Evolutionary conservation across 2,888 invertebrate species (phyloP), one percentile per base, ranked within the genome.

Genomic region (Cephus sareptanus): DNA sequence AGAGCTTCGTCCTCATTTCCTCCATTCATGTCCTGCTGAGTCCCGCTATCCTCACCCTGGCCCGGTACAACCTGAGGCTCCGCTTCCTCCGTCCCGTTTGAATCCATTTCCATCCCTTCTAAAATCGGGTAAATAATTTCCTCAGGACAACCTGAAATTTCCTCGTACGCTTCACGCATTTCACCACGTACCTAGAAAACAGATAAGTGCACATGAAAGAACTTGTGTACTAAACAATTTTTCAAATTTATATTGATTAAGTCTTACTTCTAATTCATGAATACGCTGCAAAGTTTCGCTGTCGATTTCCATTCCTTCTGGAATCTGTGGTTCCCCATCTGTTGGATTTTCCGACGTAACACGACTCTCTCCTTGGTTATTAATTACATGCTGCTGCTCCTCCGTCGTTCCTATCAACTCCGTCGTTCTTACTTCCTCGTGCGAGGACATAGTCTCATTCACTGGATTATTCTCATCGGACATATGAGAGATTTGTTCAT

Each of bases 1-100:
- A 96, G 95, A 85, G 92, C 93, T 85, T 93, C 93, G 77, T 93
- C 93, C 79, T 93, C 93, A 69, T 91, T 92, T 69, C 91, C 92
- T n/a, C 88, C 90, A 78, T 90, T 91, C 82, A 89, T 86, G 78
- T 86, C 84, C 12, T 82, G 69, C 15, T 76, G 77, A 34, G 78
- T 79, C 11, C 73, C 74, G 37, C 73, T 74, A 76, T 85, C 84
- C 76, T 83, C 85, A 84, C 85, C 74, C 69, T 79, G 79, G 3
- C 31, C 69, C 15, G 79, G 69, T 40, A 56, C 74, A 77, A 75
- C 79, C 35, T 85, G 85, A 3, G 85, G 75, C 40, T 89, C 89
- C 4, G 86, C 81, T 12, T 88, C 88, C 68, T 90, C 90, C 1
- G 85, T 75, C 34, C 83, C 87, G 76, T 81, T 86, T 4, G 90